A percentile compares a stretch with the other conserved stretches of the same genome.
phyloP scores from a whole-genome alignment of 2,113 vertebrate genomes.

The Cinclus mexicanus region DNA sequence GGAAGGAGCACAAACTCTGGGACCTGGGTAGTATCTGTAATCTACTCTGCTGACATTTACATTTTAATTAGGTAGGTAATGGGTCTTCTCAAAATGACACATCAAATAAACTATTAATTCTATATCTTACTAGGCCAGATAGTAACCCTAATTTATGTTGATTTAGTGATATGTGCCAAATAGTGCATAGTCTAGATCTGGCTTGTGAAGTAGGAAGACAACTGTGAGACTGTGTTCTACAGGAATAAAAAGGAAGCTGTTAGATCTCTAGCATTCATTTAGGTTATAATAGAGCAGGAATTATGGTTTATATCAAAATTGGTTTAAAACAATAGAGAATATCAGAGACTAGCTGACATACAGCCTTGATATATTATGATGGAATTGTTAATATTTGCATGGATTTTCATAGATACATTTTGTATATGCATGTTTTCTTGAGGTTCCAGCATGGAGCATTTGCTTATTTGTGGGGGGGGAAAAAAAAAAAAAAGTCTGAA shows the following conservation, averaged over 20 bases:
- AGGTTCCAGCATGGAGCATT: background rate
- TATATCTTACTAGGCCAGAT: background rate
- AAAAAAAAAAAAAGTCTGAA: background rate
- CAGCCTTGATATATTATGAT: background rate
- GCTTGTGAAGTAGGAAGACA: background rate
- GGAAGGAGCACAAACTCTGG: background rate
- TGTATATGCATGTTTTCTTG: background rate
- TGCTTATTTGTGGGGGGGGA: rapidly evolving
- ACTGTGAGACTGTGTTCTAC: background rate
- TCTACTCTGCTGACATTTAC: background rate
- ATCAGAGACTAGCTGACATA: background rate
- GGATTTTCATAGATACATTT: background rate
- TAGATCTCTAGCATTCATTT: background rate
- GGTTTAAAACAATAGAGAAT: background rate
- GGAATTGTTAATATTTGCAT: background rate
- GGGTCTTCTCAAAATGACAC: background rate
- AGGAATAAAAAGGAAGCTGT: background rate
- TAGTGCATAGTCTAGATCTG: background rate
- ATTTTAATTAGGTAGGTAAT: background rate
- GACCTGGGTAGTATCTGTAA: background rate
- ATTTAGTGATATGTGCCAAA: background rate
- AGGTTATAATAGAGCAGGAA: background rate
- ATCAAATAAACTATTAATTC: background rate
- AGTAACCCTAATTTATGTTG: background rate
- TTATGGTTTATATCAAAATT: background rate